A percentile compares a stretch with the other conserved stretches of the same genome.
phyloP scores from a whole-genome alignment of 2,797 vertebrate species.

The Sebastolobus altivelis region DNA sequence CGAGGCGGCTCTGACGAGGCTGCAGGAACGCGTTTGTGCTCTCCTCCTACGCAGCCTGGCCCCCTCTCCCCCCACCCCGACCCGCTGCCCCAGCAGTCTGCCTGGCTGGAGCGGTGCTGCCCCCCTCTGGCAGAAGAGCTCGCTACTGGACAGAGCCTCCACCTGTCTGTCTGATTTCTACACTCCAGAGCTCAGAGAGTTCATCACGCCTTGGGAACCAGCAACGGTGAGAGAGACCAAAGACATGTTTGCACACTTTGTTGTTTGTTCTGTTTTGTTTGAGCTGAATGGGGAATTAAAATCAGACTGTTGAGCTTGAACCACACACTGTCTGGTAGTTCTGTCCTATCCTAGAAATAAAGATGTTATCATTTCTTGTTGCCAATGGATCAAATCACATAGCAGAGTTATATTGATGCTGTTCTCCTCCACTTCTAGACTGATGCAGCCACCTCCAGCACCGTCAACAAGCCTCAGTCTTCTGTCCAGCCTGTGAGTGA shows the following conservation, averaged over 20 bases:
- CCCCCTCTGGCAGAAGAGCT: conserved; percentile 91
- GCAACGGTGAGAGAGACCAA: conserved; percentile 78
- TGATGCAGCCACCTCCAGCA: background rate
- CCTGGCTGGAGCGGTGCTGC: conserved; percentile 58
- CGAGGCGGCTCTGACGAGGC: conserved; percentile 74
- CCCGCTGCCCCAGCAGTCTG: conserved; percentile 83
- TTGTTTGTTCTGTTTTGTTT: background rate
- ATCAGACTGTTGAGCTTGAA: background rate
- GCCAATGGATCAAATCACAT: background rate
- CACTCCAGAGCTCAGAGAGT: conserved; percentile 80
- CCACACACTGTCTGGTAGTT: background rate
- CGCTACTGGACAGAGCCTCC: conserved; percentile 72
- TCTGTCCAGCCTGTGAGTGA: conserved; percentile 20
- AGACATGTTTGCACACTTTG: background rate
- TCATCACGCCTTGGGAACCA: conserved; percentile 75
- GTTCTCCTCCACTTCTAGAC: conserved; percentile 36
- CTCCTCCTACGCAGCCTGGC: conserved; percentile 82
- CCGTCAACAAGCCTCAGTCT: conserved; percentile 7
- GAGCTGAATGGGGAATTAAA: background rate
- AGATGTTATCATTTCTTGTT: background rate
- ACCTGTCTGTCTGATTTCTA: conserved; percentile 81
- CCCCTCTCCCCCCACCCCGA: conserved; percentile 83
- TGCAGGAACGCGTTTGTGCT: conserved; percentile 88
- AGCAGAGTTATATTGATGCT: background rate
- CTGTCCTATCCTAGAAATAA: background rate